Conservation (phyloP, 2,888 invertebrate genomes). For the Scaptomyza caliginosa region DNA sequence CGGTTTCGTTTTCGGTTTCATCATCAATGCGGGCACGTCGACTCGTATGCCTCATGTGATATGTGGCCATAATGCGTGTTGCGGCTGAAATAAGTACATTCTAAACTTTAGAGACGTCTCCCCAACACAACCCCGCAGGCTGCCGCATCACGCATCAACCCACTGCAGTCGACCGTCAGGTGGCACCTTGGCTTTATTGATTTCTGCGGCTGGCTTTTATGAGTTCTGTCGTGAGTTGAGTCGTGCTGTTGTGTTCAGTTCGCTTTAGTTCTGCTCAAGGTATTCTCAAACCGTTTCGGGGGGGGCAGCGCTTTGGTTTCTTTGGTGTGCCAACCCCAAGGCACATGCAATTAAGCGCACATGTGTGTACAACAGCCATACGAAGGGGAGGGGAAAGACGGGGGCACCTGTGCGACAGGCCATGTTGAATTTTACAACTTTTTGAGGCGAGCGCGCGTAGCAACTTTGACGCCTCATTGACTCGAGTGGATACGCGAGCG, state of each 20-base stretch:
- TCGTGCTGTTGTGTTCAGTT: conserved; percentile 27
- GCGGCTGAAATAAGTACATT: conserved; percentile 68
- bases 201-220: conserved; percentile 80
- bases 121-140: not conserved
- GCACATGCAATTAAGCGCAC: conserved; percentile 81
- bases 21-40: conserved; percentile 60
- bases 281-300: conserved; percentile 10
- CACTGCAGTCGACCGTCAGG: conserved; percentile 24
- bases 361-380: conserved; percentile 61
- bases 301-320: conserved; percentile 34
- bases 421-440: conserved; percentile 79
- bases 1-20: conserved; percentile 37
- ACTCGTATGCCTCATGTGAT: conserved; percentile 46
- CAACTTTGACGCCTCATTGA: conserved; percentile 79
- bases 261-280: conserved; percentile 6
- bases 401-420: conserved; percentile 68
- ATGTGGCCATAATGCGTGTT: conserved; percentile 74
- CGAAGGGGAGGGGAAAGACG: not conserved
- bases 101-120: conserved; percentile 54
- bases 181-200: conserved; percentile 82
- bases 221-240: conserved; percentile 48
- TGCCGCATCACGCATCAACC: not conserved
- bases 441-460: conserved; percentile 70
- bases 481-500: conserved; percentile 70
- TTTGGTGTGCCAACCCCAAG: conserved; percentile 58